A percentile compares a stretch with the other conserved stretches of the same genome.
Evolutionary conservation across 2,113 vertebrate genomes (phyloP).

Genomic region (Chitala chitala): DNA sequence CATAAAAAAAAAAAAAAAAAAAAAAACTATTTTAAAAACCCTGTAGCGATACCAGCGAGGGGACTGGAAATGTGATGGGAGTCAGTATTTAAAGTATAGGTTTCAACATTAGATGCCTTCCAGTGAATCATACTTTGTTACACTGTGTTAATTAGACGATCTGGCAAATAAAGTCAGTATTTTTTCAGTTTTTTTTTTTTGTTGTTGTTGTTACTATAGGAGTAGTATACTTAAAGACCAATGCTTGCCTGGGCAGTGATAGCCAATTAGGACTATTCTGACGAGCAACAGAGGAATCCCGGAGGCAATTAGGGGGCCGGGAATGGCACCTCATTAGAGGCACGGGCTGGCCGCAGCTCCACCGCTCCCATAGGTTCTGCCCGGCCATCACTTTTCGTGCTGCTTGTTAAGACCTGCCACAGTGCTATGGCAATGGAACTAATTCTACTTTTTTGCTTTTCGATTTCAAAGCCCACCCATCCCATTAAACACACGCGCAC

Average conservation of each 20-base stretch:
- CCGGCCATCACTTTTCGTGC: conserved; percentile 39
- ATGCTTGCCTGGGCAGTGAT: conserved; percentile 56
- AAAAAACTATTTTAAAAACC: not conserved
- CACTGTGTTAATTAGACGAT: conserved; percentile 55
- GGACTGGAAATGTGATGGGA: not conserved
- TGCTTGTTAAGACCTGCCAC: conserved; percentile 31
- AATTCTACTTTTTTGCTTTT: conserved; percentile 8
- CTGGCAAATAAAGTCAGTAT: conserved; percentile 1
- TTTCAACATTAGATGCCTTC: not conserved
- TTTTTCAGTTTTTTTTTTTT: not conserved
- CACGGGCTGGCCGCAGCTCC: conserved; percentile 39
- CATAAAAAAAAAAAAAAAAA: not conserved
- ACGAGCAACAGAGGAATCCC: conserved; percentile 54
- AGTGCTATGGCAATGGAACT: conserved; percentile 23
- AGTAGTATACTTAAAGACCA: not conserved
- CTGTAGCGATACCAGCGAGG: too few relatives aligned
- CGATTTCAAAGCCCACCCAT: not conserved
- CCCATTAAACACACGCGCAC: not conserved
- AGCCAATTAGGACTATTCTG: conserved; percentile 66
- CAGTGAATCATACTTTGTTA: conserved; percentile 22
- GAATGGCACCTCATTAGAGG: conserved; percentile 57
- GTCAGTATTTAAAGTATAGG: not conserved
- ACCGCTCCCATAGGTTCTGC: conserved; percentile 33
- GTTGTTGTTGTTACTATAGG: not conserved
- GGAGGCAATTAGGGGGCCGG: conserved; percentile 58